Conservation (phyloP, 2,113 vertebrate genomes). For the Aepyceros melampus region DNA sequence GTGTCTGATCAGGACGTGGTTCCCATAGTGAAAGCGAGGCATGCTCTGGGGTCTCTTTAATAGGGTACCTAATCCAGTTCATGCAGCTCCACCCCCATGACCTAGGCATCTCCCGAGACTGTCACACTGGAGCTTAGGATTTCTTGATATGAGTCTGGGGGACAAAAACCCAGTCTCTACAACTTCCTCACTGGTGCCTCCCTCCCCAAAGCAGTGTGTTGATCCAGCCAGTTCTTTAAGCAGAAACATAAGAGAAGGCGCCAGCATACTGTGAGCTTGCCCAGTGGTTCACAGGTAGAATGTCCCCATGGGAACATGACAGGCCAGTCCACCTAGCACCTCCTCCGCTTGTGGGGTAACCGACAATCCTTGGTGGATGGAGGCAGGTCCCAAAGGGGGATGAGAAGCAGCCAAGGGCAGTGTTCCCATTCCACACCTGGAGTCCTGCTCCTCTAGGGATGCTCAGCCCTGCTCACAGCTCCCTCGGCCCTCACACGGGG, state of each 20-base stretch:
- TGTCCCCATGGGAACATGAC: not conserved
- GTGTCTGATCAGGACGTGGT: not conserved
- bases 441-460: no score
- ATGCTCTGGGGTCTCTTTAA: not conserved
- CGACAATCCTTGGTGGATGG: not conserved
- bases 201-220: not conserved
- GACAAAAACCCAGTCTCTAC: not conserved
- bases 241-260: not conserved
- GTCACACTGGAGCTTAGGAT: not conserved
- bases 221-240: not conserved
- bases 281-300: not conserved
- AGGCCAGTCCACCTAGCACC: not conserved
- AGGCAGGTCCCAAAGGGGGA: not conserved
- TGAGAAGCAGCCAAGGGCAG: not conserved
- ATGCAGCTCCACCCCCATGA: not conserved
- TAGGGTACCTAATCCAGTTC: not conserved
- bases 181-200: not conserved
- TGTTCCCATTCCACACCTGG: not conserved
- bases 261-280: not conserved
- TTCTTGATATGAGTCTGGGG: not conserved
- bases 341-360: not conserved
- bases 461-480: not conserved
- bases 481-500: rapidly evolving
- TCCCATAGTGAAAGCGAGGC: not conserved
- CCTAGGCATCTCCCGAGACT: not conserved